These are phyloP conservation scores for Phengaris arion DNA, from an alignment of 2,888 invertebrate species.

Conservation along the genomic window DNA sequence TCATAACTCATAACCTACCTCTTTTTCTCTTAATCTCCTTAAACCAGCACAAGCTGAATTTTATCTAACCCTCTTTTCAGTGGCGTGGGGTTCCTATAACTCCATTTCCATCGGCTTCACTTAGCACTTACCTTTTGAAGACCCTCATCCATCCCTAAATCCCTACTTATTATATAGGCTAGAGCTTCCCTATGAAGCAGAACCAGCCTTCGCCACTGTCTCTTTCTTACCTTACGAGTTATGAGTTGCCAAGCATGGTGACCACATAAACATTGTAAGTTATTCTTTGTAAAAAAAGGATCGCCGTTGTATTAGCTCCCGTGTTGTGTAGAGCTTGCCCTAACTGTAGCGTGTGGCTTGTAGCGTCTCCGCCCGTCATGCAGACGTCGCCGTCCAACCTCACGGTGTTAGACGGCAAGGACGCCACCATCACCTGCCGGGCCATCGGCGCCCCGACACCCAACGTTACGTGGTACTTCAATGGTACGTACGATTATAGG, in stretches of 20 bases:
- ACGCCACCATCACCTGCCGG: slow-evolving; percentile 92
- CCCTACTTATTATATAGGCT: no score
- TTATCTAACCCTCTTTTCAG: not conserved
- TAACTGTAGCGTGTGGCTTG: slow-evolving; percentile 71
- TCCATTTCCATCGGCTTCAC: no score
- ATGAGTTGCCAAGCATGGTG: no score
- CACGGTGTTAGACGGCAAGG: slow-evolving; percentile 95
- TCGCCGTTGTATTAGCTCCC: slow-evolving; percentile 33
- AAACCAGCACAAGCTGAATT: no score
- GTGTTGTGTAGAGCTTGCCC: slow-evolving; percentile 46
- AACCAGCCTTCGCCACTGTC: not conserved
- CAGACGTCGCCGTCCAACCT: slow-evolving; percentile 90
- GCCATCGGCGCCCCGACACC: slow-evolving; percentile 95
- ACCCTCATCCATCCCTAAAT: no score
- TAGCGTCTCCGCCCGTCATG: slow-evolving; percentile 94
- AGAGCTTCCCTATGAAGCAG: no score
- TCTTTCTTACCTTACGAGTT: not conserved
- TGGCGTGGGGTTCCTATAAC: not conserved
- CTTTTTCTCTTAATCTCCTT: not conserved
- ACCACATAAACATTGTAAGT: not conserved
- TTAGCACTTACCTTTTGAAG: no score
- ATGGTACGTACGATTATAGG: slow-evolving; percentile 82
- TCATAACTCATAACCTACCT: not conserved
- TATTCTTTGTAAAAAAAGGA: slow-evolving; percentile 19
- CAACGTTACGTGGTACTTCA: slow-evolving; percentile 94